Evolutionary conservation across 2,888 invertebrate species (phyloP), one percentile per base, ranked within the genome.

Genomic region (Apodemia zela): DNA sequence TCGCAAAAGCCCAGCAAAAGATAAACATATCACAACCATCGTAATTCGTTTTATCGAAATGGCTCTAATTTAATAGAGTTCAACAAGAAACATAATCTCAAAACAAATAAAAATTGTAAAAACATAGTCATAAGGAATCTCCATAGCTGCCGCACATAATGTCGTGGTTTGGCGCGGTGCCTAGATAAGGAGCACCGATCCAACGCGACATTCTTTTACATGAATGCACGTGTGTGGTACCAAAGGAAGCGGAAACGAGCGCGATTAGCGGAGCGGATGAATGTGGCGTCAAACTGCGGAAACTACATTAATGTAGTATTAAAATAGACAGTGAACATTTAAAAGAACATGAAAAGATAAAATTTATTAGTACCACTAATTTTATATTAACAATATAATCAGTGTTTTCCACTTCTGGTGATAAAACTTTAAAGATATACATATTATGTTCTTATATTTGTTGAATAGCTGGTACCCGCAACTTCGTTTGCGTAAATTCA

Each of bases 131-230:
- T 73, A 72, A 71, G 71, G 67, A 70, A 69, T 68, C 62, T 60
- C 54, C 65, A 69, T 62, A 69, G 66, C 65, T 65, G 68, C 66
- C 67, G 69, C 69, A 72, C 67, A 73, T 73, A 70, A 74, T 71
- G 68, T 67, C 65, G 67, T 61, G 73, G 73, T 74, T 78, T 77
- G 74, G 74, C 73, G 72, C 73, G 69, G 72, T 78, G 80, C 78
- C 80, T 78, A 72, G 76, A 75, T 75, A 75, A 72, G 73, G 72
- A 72, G 68, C 75, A 61, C 71, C 73, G 75, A 75, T 73, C 79
- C 77, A 74, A 77, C 71, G 72, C 72, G 75, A 81, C 81, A 82
- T 83, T 81, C 78, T 83, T 84, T 81, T 80, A 82, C 81, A 80
- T 79, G 78, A 79, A 76, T 75, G 72, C 69, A 73, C 65, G 49